Evolutionary conservation across 2,113 vertebrate genomes (phyloP), one percentile per base, ranked within the genome.

Genomic region (Sinocyclocheilus anshuiensis): DNA sequence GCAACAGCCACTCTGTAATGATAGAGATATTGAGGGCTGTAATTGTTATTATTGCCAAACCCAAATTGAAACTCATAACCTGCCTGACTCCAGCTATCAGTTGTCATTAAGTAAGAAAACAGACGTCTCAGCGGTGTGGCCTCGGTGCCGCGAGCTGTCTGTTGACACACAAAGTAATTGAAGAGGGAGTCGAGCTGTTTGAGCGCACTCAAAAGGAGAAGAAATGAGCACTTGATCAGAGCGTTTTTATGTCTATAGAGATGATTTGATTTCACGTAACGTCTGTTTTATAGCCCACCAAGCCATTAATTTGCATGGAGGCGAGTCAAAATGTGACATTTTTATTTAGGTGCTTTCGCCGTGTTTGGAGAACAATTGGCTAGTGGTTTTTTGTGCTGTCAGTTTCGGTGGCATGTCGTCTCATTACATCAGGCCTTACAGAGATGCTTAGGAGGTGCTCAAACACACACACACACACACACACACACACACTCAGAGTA

Each of bases 41-140:
- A 94, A 95, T 95, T 95, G 94, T 94, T 93, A 94, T 95, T 94
- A 94, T 94, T 94, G 92, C 92, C 87, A 91, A 92, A 88, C 92
- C 92, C 93, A 94, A 94, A 95, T 95, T 94, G 93, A 95, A 94
- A 94, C 91, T 93, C 92, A 92, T 95, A 94, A 94, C 93, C 92
- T 93, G 93, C 75, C 93, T 93, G 94, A 94, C 94, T 94, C 92
- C 90, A 90, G 93, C 94, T 92, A 94, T 94, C 94, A 92, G 93
- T 93, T 94, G 95, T 94, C 94, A 94, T 94, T 93, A 94, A 91
- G 91, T 86, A 91, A 92, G 90, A 92, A 94, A 94, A 93, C 94
- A 92, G 86, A 69, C 83, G 77, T 79, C 89, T 86, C 77, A 39
- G 69, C 77, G 42, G 77, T 45, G 45, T 88, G 91, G 90, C 88